phyloP scores from a whole-genome alignment of 2,888 invertebrate genomes.

The Pteria penguin region DNA sequence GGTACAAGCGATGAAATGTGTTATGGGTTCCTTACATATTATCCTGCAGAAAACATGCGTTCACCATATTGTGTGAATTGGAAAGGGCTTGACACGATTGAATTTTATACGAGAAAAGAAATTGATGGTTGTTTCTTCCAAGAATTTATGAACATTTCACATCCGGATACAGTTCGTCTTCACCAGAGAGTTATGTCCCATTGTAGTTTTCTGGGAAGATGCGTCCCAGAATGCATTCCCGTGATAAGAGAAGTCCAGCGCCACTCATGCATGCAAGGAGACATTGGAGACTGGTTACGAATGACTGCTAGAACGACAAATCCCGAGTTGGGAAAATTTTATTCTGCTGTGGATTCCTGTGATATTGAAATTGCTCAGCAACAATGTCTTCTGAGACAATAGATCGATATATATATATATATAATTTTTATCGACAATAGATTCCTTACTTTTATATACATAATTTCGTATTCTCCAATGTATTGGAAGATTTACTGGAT shows the following conservation, averaged over 20 bases:
- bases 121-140: conserved; percentile 40
- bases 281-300: not conserved
- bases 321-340: not conserved
- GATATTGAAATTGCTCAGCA: not conserved
- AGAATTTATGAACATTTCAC: conserved; percentile 27
- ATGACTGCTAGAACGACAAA: not conserved
- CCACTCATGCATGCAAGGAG: not conserved
- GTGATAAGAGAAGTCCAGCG: not conserved
- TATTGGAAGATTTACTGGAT: no score
- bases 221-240: not conserved
- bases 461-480: no score
- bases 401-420: no score
- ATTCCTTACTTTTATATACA: no score
- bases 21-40: conserved; percentile 61
- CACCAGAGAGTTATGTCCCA: not conserved
- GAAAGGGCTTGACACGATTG: conserved; percentile 6
- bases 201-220: not conserved
- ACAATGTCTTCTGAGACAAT: no score
- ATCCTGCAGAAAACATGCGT: conserved; percentile 52
- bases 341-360: not conserved
- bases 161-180: conserved; percentile 23
- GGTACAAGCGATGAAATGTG: conserved; percentile 71
- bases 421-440: no score
- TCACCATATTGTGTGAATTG: conserved; percentile 12
- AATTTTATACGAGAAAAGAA: not conserved